These are phyloP conservation scores for Cenopis cana DNA, from an alignment of 2,888 invertebrate species.

Conservation along the genomic window DNA sequence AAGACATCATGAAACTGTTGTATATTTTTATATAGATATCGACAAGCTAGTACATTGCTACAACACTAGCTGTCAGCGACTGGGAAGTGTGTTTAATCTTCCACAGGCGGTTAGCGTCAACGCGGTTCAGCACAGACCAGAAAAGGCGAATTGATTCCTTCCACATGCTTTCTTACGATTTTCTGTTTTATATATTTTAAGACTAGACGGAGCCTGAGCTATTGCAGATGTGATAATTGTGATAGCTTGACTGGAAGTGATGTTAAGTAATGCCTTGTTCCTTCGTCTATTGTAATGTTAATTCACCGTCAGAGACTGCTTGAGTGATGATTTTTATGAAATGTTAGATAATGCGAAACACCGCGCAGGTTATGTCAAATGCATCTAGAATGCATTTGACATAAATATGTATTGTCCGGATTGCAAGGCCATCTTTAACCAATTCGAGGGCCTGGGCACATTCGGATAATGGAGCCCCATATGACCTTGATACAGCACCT, in stretches of 20 bases:
- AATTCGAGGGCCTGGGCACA: no score
- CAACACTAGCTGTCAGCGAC: slow-evolving; percentile 23
- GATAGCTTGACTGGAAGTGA: background rate
- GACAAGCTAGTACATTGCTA: background rate
- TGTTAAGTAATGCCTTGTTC: background rate
- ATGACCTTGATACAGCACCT: no score
- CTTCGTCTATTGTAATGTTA: background rate
- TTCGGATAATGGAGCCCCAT: no score
- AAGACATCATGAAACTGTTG: background rate
- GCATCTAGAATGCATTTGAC: background rate
- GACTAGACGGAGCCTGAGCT: background rate
- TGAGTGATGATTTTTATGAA: background rate
- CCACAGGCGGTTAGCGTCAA: slow-evolving; percentile 56
- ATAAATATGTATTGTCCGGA: no score
- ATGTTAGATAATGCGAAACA: no score
- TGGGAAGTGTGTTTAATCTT: slow-evolving; percentile 47
- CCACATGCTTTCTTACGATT: slow-evolving; percentile 8
- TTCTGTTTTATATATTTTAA: slow-evolving; percentile 23
- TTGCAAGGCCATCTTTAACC: no score
- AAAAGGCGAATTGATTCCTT: slow-evolving; percentile 36
- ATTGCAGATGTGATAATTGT: background rate
- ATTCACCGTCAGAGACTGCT: background rate
- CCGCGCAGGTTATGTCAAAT: background rate
- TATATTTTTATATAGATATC: slow-evolving; percentile 14
- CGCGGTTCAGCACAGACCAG: slow-evolving; percentile 18